phyloP scores from a whole-genome alignment of 2,113 vertebrate genomes.

The Hydrolagus affinis region DNA sequence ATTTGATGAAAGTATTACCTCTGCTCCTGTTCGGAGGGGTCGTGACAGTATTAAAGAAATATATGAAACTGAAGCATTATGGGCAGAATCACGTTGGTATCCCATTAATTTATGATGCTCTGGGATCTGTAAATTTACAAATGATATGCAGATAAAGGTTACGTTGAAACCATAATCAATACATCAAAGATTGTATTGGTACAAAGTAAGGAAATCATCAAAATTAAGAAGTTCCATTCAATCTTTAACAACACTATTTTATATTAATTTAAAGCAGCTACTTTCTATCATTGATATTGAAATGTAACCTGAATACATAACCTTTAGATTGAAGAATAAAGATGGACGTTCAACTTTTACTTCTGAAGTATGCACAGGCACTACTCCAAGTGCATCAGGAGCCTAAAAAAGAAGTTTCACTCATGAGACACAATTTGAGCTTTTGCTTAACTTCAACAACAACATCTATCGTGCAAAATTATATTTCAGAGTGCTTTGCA shows the following conservation, averaged over 20 bases:
- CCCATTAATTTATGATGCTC: slow-evolving; percentile 65
- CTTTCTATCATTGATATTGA: neutral
- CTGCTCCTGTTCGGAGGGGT: slow-evolving; percentile 59
- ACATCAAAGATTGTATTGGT: neutral
- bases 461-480: too few species aligned
- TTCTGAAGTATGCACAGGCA: slow-evolving; percentile 54
- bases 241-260: neutral
- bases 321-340: slow-evolving; percentile 70
- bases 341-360: slow-evolving; percentile 50
- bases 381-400: slow-evolving; percentile 47
- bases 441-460: neutral
- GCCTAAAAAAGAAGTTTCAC: slow-evolving; percentile 50
- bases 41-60: slow-evolving; percentile 48
- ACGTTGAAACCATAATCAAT: neutral
- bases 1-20: slow-evolving; percentile 52
- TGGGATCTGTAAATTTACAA: slow-evolving; percentile 61
- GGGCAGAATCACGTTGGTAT: slow-evolving; percentile 58
- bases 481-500: too few species aligned
- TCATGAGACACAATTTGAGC: neutral
- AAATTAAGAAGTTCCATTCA: neutral
- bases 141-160: slow-evolving; percentile 36
- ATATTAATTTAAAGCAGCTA: neutral
- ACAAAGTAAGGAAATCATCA: neutral
- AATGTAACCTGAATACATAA: slow-evolving; percentile 42
- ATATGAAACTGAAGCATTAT: slow-evolving; percentile 53